Percentiles rank a stretch among this genome's conserved stretches.
Conservation (phyloP, 2,797 vertebrate species). For the Semaprochilodus insignis region DNA sequence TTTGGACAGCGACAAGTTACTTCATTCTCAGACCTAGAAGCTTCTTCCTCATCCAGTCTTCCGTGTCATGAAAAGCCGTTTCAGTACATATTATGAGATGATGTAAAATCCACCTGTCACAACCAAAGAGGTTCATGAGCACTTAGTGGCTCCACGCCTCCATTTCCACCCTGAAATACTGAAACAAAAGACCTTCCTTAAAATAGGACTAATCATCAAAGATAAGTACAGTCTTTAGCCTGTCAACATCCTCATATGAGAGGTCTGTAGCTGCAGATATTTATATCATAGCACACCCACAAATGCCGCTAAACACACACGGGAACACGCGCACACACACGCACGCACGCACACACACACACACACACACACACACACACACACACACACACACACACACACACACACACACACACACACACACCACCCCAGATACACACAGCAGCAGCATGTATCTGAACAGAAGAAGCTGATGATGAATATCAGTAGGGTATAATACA, state of each 20-base stretch:
- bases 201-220: conserved; percentile 43
- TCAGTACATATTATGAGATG: conserved; percentile 16
- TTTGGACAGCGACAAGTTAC: no score
- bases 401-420: not conserved
- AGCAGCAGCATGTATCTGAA: not conserved
- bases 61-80: not conserved
- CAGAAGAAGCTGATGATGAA: not conserved
- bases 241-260: conserved; percentile 38
- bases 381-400: not conserved
- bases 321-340: not conserved
- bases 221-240: conserved; percentile 53
- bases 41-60: not conserved
- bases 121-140: conserved; percentile 42
- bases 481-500: no score
- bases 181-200: conserved; percentile 43
- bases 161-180: conserved; percentile 25
- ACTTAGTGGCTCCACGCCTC: conserved; percentile 24
- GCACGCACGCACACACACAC: not conserved
- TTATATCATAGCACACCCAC: conserved; percentile 47
- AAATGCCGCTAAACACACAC: not conserved
- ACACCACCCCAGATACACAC: conserved; percentile 9
- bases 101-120: conserved; percentile 40
- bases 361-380: no score
- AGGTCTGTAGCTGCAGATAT: conserved; percentile 49
- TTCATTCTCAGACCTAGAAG: not conserved